Percentiles rank a stretch among this genome's conserved stretches.
phyloP scores from a whole-genome alignment of 2,113 vertebrate genomes.

The Leptobrachium ailaonicum region DNA sequence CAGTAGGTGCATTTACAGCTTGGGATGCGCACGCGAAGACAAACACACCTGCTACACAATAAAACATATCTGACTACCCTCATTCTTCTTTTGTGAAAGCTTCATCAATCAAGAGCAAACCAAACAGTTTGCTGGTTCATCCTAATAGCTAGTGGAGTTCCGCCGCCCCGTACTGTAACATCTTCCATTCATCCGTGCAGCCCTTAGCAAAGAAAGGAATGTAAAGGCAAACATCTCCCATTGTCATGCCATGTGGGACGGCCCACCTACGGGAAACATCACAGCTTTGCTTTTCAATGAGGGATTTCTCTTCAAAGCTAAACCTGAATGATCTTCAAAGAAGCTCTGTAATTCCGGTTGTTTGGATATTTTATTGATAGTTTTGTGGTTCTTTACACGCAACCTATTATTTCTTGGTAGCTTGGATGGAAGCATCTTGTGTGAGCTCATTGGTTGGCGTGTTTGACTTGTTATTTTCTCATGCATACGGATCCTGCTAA shows the following conservation, averaged over 20 bases:
- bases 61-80: constrained; percentile 22
- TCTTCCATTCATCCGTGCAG: background rate
- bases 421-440: background rate
- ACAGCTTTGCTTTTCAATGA: constrained; percentile 34
- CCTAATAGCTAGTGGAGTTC: background rate
- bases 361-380: background rate
- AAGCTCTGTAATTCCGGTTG: constrained; percentile 20
- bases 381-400: constrained; percentile 4
- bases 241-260: constrained; percentile 4
- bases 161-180: constrained; percentile 7
- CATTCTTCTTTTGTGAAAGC: constrained; percentile 22
- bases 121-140: constrained; percentile 1
- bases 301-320: constrained; percentile 37
- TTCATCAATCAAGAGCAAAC: constrained; percentile 32
- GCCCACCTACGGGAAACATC: constrained; percentile 16
- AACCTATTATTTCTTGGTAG: background rate
- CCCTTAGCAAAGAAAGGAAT: constrained; percentile 19
- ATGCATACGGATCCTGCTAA: too few relatives aligned
- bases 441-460: background rate
- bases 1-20: constrained; percentile 4
- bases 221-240: constrained; percentile 2
- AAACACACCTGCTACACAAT: constrained; percentile 39
- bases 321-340: constrained; percentile 44
- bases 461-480: background rate
- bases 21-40: constrained; percentile 9